Base-by-base conservation (phyloP, 1,140 invertebrate genomes). In the Philopotamus ludificatus region DNA sequence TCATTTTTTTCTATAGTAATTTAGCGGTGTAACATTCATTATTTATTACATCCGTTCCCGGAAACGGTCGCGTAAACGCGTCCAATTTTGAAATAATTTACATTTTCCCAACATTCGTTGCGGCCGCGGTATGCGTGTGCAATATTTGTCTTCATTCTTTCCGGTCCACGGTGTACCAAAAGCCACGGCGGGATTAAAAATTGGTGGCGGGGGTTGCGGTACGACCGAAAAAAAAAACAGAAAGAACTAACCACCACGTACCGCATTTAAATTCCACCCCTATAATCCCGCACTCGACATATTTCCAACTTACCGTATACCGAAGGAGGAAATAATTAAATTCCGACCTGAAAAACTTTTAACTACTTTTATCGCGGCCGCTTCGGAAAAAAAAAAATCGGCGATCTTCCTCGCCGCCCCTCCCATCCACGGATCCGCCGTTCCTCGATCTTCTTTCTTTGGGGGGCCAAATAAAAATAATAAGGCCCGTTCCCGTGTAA, bases 381-480 rank as follows among this genome's bases (percentile, higher is more conserved):
- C 59, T 67, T 63, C 57, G n/a, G n/a, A n/a, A n/a, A n/a, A n/a
- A n/a, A n/a, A n/a, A n/a, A n/a, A n/a, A n/a, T n/a, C n/a, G n/a
- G n/a, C n/a, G n/a, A 63, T 58, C 57, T 67, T 57, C 63, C 18
- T 34, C 39, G 45, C 28, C 47, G 20, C n/a, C 34, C 26, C 61
- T n/a, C 61, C 18, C 16, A 28, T 23, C 3, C 15, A 23, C 9
- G 15, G 4, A 3, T 12, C 26, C 54, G 28, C 21, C 54, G 16
- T 34, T 7, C 45, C n/a, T 41, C 34, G 8, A 15, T 41, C 34
- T 21, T 51, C 49, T 21, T 41, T n/a, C 7, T 34, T n/a, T n/a
- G n/a, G n/a, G n/a, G n/a, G n/a, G 26, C 61, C 23, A 68, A 68
- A 68, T 68, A 68, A 68, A 68, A 68, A 68, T 68, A 68, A 68